Conservation (phyloP, 2,113 vertebrate genomes). For the Bos javanicus region DNA sequence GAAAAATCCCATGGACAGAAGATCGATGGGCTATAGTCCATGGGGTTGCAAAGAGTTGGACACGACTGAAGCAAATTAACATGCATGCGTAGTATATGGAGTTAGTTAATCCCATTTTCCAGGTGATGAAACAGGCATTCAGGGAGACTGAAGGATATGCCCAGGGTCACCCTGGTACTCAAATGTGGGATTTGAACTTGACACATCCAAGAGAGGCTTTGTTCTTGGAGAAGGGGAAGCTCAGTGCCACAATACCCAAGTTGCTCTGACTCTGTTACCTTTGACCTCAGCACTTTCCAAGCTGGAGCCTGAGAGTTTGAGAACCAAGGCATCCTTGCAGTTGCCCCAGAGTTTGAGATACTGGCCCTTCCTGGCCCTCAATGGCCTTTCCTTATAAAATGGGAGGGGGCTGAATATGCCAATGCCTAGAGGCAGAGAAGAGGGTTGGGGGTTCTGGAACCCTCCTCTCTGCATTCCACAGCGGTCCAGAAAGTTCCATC, state of each 20-base stretch:
- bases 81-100: neutral
- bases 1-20: neutral
- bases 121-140: neutral
- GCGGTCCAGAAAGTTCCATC: neutral
- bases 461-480: neutral
- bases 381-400: too few relatives aligned
- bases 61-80: neutral
- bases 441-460: neutral
- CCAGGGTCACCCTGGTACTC: neutral
- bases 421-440: neutral
- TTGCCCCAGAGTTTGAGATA: neutral
- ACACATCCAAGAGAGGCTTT: neutral
- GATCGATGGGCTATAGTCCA: neutral
- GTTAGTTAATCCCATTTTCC: neutral
- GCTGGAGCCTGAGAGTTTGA: neutral
- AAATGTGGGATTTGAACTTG: neutral
- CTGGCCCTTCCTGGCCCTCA: neutral
- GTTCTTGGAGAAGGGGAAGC: neutral
- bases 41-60: neutral
- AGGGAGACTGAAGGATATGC: neutral
- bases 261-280: neutral
- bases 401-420: neutral
- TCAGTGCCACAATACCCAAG: neutral
- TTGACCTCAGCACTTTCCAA: neutral
- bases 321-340: accelerated